Conservation (phyloP, 2,888 invertebrate species). For the Unio pictorum region DNA sequence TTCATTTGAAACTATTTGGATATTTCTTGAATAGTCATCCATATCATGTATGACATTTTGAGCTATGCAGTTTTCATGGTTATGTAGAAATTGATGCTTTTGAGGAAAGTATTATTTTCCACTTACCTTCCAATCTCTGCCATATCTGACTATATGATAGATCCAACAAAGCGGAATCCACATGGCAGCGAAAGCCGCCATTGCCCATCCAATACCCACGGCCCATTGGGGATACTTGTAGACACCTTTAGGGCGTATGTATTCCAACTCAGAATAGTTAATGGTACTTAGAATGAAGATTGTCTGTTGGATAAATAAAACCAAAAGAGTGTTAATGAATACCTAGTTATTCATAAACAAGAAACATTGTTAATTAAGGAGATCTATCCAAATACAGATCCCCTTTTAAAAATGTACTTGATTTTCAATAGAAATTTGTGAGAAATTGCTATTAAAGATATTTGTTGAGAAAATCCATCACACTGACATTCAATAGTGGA, state of each 20-base stretch:
- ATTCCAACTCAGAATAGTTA: slow-evolving; percentile 66
- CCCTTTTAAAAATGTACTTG: too few relatives aligned
- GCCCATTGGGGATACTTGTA: slow-evolving; percentile 74
- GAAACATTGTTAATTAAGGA: neutral
- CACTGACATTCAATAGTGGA: too few relatives aligned
- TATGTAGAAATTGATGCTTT: too few relatives aligned
- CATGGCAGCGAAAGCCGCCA: slow-evolving; percentile 62
- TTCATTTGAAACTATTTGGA: too few relatives aligned
- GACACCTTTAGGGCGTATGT: slow-evolving; percentile 68
- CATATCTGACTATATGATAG: slow-evolving; percentile 53
- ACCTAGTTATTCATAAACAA: neutral
- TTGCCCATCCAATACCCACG: slow-evolving; percentile 65
- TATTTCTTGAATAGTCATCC: too few relatives aligned
- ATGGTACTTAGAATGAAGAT: slow-evolving; percentile 64
- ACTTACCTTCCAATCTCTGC: slow-evolving; percentile 40
- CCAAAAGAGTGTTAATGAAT: neutral
- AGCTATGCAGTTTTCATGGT: too few relatives aligned
- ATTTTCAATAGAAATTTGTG: too few relatives aligned
- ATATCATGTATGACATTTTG: too few relatives aligned
- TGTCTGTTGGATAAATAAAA: slow-evolving; percentile 32
- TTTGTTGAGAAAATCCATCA: too few relatives aligned
- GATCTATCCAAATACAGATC: too few relatives aligned
- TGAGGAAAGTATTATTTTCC: neutral
- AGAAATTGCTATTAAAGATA: too few relatives aligned
- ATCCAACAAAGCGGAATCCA: slow-evolving; percentile 64